Percentiles rank a stretch among this genome's conserved stretches.
phyloP scores from a whole-genome alignment of 2,797 vertebrate genomes.

The Mycteria americana region DNA sequence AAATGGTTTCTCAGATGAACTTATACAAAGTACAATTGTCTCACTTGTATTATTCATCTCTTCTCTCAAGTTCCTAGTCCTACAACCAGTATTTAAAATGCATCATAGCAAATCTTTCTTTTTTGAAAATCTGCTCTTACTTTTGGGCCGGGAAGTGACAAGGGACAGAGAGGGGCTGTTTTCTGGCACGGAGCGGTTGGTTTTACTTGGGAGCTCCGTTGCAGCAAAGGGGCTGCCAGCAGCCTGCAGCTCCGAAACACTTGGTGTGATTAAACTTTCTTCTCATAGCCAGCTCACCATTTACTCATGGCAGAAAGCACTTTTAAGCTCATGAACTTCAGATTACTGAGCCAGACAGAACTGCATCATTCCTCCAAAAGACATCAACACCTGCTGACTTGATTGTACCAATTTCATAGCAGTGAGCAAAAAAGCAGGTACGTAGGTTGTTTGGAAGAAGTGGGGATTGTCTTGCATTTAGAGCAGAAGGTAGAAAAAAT shows the following conservation, averaged over 20 bases:
- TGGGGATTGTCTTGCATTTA: neutral
- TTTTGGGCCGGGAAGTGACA: fast-evolving
- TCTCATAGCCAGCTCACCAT: neutral
- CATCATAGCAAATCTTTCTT: neutral
- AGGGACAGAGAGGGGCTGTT: neutral
- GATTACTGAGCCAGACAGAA: neutral
- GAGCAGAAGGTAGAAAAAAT: neutral
- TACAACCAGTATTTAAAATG: neutral
- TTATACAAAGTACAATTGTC: neutral
- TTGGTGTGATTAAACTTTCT: neutral
- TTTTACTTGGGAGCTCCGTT: neutral
- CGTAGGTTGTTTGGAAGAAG: neutral
- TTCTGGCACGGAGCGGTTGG: fast-evolving
- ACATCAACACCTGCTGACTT: neutral
- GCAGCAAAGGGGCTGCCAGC: neutral
- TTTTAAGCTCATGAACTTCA: neutral
- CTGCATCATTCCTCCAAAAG: neutral
- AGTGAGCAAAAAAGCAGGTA: neutral
- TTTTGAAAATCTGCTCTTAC: neutral
- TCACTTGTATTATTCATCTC: neutral
- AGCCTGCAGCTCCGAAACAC: neutral
- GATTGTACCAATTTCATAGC: neutral
- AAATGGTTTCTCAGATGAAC: neutral
- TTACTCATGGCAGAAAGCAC: neutral
- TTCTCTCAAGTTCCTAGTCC: neutral